Evolutionary conservation across 37 sponge, comb jelly and placozoan genomes (phyloP).

Genomic region (Aphrocallistes beatrix): DNA sequence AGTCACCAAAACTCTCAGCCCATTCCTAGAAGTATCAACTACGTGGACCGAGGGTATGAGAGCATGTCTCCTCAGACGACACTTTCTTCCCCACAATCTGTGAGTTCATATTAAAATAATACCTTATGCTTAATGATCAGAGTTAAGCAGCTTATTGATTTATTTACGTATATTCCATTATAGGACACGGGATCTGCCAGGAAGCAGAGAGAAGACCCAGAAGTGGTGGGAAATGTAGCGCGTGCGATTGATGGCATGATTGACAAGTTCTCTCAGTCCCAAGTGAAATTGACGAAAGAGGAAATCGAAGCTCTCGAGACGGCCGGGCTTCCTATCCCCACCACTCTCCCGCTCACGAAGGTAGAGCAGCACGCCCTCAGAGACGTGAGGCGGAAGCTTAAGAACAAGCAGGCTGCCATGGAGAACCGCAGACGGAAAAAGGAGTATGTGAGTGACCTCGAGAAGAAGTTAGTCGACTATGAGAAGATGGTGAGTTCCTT

Average conservation of each 20-base stretch:
- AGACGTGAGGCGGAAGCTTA: slow-evolving; percentile 6
- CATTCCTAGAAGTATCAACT: too few relatives aligned
- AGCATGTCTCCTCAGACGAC: background rate
- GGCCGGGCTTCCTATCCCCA: background rate
- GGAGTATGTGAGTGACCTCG: background rate
- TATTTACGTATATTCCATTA: background rate
- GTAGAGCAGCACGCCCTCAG: background rate
- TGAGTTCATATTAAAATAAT: too few relatives aligned
- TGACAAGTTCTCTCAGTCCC: background rate
- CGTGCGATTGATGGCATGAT: slow-evolving; percentile 9
- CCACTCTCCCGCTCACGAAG: slow-evolving; percentile 15
- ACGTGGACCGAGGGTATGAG: background rate
- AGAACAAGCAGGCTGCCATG: slow-evolving; percentile 11
- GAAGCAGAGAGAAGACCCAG: background rate
- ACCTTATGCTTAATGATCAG: too few relatives aligned
- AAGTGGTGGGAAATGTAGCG: background rate
- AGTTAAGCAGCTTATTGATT: background rate
- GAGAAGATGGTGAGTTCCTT: background rate
- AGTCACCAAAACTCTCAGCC: background rate
- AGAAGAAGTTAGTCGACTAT: background rate
- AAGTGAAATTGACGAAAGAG: background rate
- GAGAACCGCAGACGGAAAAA: background rate
- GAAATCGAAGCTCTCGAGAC: background rate
- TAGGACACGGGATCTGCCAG: background rate
- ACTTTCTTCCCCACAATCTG: background rate